These are phyloP conservation scores for Cosmia trapezina DNA, from an alignment of 2,888 invertebrate genomes.

Conservation along the genomic window DNA sequence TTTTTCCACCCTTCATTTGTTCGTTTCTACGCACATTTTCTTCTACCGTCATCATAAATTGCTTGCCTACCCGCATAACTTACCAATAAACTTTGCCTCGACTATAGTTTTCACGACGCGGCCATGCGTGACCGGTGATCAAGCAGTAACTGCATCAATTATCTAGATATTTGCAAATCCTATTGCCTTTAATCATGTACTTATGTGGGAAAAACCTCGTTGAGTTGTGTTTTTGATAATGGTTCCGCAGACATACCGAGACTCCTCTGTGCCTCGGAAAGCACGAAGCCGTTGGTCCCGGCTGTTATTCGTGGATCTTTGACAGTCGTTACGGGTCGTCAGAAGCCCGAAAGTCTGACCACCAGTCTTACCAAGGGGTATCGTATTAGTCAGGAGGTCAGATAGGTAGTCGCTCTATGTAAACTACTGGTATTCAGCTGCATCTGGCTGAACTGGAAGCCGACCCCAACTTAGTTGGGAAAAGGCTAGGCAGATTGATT, in stretches of 20 bases:
- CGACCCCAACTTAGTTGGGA: too few relatives aligned
- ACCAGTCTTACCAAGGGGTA: too few relatives aligned
- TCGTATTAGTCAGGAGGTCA: too few relatives aligned
- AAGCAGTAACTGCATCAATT: constrained; percentile 33
- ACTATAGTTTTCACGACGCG: constrained; percentile 22
- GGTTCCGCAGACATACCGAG: too few relatives aligned
- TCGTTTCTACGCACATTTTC: neutral
- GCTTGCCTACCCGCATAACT: constrained; percentile 7
- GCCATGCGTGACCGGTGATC: constrained; percentile 38
- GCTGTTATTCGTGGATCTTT: too few relatives aligned
- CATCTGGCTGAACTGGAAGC: too few relatives aligned
- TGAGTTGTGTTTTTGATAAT: neutral
- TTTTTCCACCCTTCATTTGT: neutral
- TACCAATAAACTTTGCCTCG: constrained; percentile 12
- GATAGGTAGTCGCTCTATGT: too few relatives aligned
- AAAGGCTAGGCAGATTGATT: too few relatives aligned
- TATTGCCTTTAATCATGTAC: constrained; percentile 37
- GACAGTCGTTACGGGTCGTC: too few relatives aligned
- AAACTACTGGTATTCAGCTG: too few relatives aligned
- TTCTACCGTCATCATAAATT: neutral
- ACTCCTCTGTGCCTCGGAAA: constrained; percentile 15
- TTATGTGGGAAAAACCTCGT: constrained; percentile 29
- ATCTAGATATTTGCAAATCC: constrained; percentile 51
- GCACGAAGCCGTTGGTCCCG: too few relatives aligned
- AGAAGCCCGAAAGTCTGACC: too few relatives aligned